phyloP scores from a whole-genome alignment of 2,888 invertebrate species.

The Cryptus armator region DNA sequence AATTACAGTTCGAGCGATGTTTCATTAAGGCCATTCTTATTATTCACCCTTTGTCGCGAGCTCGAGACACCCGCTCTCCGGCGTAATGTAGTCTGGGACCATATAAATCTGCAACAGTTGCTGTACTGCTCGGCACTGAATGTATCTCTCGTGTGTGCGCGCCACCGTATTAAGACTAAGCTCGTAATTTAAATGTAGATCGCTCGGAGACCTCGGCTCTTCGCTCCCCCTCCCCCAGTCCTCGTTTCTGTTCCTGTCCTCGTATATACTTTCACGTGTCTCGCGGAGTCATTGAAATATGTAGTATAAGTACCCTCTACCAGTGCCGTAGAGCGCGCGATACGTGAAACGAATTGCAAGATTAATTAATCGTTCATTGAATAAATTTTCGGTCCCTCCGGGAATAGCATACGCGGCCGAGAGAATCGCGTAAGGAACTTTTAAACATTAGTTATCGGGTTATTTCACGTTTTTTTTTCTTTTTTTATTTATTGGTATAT shows the following conservation, averaged over 20 bases:
- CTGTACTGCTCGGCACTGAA: conserved; percentile 60
- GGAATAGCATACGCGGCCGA: conserved; percentile 6
- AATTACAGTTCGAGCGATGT: conserved; percentile 56
- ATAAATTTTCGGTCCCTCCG: conserved; percentile 47
- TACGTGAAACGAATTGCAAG: conserved; percentile 48
- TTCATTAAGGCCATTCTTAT: conserved; percentile 49
- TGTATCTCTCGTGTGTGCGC: conserved; percentile 58
- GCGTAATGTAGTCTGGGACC: conserved; percentile 67
- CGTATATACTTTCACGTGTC: conserved; percentile 55
- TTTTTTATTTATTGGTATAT: no score
- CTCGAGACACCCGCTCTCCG: conserved; percentile 57
- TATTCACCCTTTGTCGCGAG: conserved; percentile 59
- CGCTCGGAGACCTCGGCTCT: conserved; percentile 47
- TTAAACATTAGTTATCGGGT: background rate
- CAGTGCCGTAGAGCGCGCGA: conserved; percentile 3
- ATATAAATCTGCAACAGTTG: conserved; percentile 76
- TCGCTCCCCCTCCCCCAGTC: conserved; percentile 20
- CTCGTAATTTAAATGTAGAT: conserved; percentile 77
- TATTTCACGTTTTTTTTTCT: background rate
- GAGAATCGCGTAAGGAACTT: background rate
- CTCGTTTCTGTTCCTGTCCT: conserved; percentile 48
- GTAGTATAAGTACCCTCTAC: conserved; percentile 18
- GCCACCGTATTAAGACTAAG: conserved; percentile 75
- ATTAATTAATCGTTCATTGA: conserved; percentile 60
- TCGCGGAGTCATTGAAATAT: conserved; percentile 51